Evolutionary conservation across 2,113 vertebrate genomes (phyloP), one percentile per base, ranked within the genome.

Genomic region (Gobio gobio): DNA sequence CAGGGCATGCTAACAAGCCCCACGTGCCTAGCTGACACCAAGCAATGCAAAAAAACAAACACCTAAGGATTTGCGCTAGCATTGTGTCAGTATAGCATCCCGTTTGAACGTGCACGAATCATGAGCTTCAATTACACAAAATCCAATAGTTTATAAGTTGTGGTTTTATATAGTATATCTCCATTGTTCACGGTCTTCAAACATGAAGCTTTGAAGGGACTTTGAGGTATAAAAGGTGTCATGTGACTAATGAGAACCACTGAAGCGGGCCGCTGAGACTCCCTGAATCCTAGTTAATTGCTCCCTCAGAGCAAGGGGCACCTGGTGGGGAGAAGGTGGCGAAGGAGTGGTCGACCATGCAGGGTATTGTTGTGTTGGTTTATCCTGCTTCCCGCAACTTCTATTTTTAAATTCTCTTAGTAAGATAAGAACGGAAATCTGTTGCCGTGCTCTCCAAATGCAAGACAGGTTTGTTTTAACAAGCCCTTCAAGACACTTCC

Each of bases 91-190:
- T 14, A 24, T 29, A 49, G 47, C 13, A 29, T 29, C 66, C 59
- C 72, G 6, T 83, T 68, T 79, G 74, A 85, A 83, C 45, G 33
- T 68, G 73, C 85, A 88, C 59, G 68, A 74, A 76, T 83, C 47
- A 86, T 43, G 33, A 86, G 75, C 81, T 83, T 79, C 54, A 82
- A 63, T 81, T 87, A 78, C 72, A 78, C 59, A 82, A 70, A 59
- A 74, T 47, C 12, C 43, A 74, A 1, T n/a, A 24, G 43, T 24
- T 73, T n/a, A 73, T 47, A 74, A n/a, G 24, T 36, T 84, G 68
- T 20, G 58, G 78, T 49, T 87, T 75, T 84, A 59, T 80, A 75
- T 43, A 74, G 22, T 16, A 43, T 33, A 33, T 22, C 13, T 3
- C 40, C 5, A 51, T 8, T 74, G 63, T 83, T 79, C 29, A 36